phyloP scores from a whole-genome alignment of 1,140 invertebrate genomes.

The Bathynomus jamesi region DNA sequence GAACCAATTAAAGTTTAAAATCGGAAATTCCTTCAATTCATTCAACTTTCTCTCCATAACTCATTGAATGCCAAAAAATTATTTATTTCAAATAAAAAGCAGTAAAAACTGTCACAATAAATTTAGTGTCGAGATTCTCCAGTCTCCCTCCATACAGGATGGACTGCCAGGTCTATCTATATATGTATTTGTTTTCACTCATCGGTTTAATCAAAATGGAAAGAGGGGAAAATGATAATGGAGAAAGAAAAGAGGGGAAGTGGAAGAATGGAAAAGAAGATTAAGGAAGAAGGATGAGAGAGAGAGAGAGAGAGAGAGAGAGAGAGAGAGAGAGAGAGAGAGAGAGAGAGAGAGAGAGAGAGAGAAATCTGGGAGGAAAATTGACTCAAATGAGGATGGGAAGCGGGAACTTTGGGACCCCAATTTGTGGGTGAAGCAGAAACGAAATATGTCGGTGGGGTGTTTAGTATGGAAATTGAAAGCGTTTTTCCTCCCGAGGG shows the following conservation, averaged over 20 bases:
- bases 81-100: neutral
- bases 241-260: neutral
- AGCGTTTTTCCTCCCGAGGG: neutral
- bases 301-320: neutral
- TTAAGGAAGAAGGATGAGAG: neutral
- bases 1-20: neutral
- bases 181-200: too few species aligned
- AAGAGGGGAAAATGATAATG: neutral
- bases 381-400: neutral
- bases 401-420: neutral
- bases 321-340: neutral
- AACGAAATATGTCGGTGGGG: neutral
- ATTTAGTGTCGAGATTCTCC: too few species aligned
- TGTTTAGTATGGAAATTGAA: slow-evolving; percentile 1
- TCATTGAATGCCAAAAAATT: neutral
- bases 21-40: neutral
- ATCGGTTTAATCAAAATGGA: too few species aligned
- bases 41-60: neutral
- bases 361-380: too few species aligned
- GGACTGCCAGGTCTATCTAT: too few species aligned
- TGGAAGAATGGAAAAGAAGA: neutral
- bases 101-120: too few species aligned
- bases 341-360: neutral
- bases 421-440: neutral
- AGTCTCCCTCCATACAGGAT: too few species aligned